Evolutionary conservation across 2,797 vertebrate species (phyloP).

Genomic region (Botia almorhae): DNA sequence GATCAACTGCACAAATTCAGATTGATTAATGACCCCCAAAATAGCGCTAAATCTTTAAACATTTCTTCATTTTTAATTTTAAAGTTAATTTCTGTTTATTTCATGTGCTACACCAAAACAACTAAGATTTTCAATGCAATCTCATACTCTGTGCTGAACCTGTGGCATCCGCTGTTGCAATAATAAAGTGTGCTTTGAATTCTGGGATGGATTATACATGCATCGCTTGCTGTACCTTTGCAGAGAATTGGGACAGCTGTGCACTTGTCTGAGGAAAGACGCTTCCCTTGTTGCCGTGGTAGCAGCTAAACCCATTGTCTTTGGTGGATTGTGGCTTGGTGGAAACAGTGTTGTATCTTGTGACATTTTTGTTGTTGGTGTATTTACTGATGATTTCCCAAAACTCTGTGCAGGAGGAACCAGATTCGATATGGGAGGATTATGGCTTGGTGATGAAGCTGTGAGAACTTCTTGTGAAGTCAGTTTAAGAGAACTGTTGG

Average conservation of each 20-base stretch:
- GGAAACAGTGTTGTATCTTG: background rate
- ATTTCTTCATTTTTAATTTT: background rate
- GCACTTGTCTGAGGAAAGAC: conserved; percentile 69
- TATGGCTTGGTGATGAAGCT: background rate
- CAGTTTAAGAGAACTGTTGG: conserved; percentile 2
- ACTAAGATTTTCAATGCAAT: too few relatives aligned
- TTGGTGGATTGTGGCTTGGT: conserved; percentile 34
- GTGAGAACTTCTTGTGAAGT: background rate
- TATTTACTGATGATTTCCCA: conserved; percentile 10
- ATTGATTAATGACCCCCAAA: background rate
- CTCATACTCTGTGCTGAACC: too few relatives aligned
- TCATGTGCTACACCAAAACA: too few relatives aligned
- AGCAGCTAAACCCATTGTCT: conserved; percentile 22
- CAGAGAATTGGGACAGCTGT: conserved; percentile 73
- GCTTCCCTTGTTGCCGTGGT: conserved; percentile 41
- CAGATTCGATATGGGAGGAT: background rate
- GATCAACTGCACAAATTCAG: background rate
- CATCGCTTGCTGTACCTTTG: conserved; percentile 66
- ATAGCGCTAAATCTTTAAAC: background rate
- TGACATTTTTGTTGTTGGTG: background rate
- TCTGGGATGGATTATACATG: background rate
- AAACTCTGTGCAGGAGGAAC: background rate
- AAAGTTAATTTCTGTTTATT: too few relatives aligned
- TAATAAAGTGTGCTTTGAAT: background rate
- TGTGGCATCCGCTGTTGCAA: background rate